phyloP scores from a whole-genome alignment of 2,113 vertebrate genomes.

The cat (Felis catus) region F.catus_Fca126_mat1.0 CM031413.1:3847501-3848000 shows the following conservation, averaged over 20 bases:
- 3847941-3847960: neutral
- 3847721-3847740: neutral
- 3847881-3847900: accelerated
- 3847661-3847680: neutral
- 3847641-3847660: neutral
- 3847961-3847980: neutral
- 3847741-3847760: neutral
- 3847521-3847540: neutral
- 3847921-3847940: neutral
- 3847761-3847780: neutral
- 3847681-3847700: neutral
- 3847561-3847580: neutral
- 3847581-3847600: neutral
- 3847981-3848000: neutral
- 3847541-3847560: neutral
- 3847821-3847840: neutral
- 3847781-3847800: neutral
- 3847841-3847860: neutral
- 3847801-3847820: neutral
- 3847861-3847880: neutral
- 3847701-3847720: neutral
- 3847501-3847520: neutral
- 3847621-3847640: neutral
- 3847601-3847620: too few relatives aligned
- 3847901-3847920: neutral